Base-by-base conservation (phyloP, 2,113 vertebrate species). In the Bagarius yarrelli region DNA sequence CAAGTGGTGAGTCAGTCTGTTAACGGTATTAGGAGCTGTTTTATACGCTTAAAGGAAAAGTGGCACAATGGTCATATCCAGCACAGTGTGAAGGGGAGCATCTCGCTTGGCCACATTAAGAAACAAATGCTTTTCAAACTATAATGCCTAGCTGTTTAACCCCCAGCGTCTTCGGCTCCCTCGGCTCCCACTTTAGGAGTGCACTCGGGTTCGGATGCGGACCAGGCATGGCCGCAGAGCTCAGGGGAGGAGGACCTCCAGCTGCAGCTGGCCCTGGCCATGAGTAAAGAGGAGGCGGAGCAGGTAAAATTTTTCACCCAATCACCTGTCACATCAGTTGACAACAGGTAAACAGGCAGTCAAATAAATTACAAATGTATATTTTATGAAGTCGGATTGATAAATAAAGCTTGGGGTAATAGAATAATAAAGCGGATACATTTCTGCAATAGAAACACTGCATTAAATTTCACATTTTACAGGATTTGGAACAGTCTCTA, bases 201-300 rank as follows among this genome's bases (percentile, higher is more conserved):
- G 78, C 91, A 90, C 23, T 90, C 89, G 60, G 92, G 93, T 0
- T 87, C 94, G 0, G 95, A 96, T 83, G 90, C 94, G 0, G 95
- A 97, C 74, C 96, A 97, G 88, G 96, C 96, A 0, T 97, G 96
- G 96, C 96, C 96, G 0, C 96, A 97, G 89, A 97, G 96, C 91
- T 94, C 94, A 0, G 96, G 95, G 52, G 96, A 97, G 81, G 96
- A 97, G 84, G 96, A 97, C 85, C 89, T 97, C 69, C 96, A 97
- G 90, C 91, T 97, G 19, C 96, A 97, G 92, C 83, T 97, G 85
- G 96, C 96, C 70, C 85, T 97, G 87, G 96, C 96, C 83, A 97
- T 97, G 96, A 97, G 96, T 90, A 97, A 97, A 90, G 96, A 97
- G 88, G 96, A 97, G 87, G 96, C 96, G 0, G 95, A 96, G 88